Percentiles rank a stretch among this genome's conserved stretches.
phyloP scores from a whole-genome alignment of 1,140 invertebrate genomes.

The Trachymyrmex septentrionalis region DNA sequence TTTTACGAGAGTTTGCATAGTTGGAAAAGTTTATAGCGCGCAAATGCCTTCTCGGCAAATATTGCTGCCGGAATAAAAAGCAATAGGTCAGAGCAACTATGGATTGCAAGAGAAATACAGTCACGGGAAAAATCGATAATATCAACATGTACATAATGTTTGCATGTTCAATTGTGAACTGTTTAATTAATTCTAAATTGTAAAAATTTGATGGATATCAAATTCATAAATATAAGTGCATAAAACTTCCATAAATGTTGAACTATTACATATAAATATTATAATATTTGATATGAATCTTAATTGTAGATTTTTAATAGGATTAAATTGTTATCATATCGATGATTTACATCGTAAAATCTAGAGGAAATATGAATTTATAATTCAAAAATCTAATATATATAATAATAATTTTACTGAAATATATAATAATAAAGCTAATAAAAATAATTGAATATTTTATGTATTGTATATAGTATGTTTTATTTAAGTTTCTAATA shows the following conservation, averaged over 20 bases:
- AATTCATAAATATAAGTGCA: background rate
- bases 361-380: background rate
- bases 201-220: background rate
- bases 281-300: constrained; percentile 1
- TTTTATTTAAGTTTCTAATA: background rate
- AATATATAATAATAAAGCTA: background rate
- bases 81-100: background rate
- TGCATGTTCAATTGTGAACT: background rate
- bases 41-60: constrained; percentile 10
- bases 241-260: background rate
- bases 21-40: constrained; percentile 11
- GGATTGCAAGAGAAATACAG: background rate
- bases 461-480: background rate
- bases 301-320: background rate
- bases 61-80: background rate
- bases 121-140: background rate
- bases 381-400: background rate
- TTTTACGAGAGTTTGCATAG: constrained; percentile 42
- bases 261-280: background rate
- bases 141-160: background rate
- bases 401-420: background rate
- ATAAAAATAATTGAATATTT: background rate
- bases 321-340: background rate
- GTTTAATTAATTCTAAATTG: background rate
- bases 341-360: background rate